phyloP scores from a whole-genome alignment of 1,140 invertebrate genomes.

The Archivesica marissinica region DNA sequence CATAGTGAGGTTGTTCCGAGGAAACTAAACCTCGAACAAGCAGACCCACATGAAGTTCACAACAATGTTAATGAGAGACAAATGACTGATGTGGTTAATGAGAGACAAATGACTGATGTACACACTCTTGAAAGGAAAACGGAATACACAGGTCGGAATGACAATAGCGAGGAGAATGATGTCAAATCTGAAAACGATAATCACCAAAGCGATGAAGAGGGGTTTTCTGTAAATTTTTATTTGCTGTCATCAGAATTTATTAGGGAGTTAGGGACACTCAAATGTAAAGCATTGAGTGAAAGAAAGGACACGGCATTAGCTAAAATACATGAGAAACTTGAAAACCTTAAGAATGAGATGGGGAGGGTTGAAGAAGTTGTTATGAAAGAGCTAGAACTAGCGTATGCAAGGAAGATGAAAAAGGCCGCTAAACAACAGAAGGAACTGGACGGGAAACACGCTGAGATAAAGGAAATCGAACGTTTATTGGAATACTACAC shows the following conservation, averaged over 20 bases:
- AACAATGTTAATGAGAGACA: not conserved
- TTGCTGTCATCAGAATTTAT: slow-evolving; percentile 32
- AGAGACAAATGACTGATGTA: not conserved
- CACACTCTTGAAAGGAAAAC: not conserved
- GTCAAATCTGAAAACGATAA: not conserved
- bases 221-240: slow-evolving; percentile 40
- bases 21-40: not conserved
- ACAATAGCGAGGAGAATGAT: not conserved
- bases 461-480: slow-evolving; percentile 3
- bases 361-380: slow-evolving; percentile 27
- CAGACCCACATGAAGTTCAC: not conserved
- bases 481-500: slow-evolving; percentile 14
- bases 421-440: slow-evolving; percentile 37
- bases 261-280: slow-evolving; percentile 19
- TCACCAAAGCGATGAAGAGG: not conserved
- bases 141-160: not conserved
- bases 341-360: slow-evolving; percentile 43
- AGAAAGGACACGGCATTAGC: slow-evolving; percentile 45
- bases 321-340: slow-evolving; percentile 12
- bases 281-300: slow-evolving; percentile 3
- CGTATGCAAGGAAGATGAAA: slow-evolving; percentile 25
- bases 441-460: slow-evolving; percentile 20
- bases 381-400: slow-evolving; percentile 13
- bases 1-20: not conserved
- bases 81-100: not conserved